These are phyloP conservation scores for Poecilobothrus nobilitatus DNA, from an alignment of 2,888 invertebrate species.

Conservation along the genomic window DNA sequence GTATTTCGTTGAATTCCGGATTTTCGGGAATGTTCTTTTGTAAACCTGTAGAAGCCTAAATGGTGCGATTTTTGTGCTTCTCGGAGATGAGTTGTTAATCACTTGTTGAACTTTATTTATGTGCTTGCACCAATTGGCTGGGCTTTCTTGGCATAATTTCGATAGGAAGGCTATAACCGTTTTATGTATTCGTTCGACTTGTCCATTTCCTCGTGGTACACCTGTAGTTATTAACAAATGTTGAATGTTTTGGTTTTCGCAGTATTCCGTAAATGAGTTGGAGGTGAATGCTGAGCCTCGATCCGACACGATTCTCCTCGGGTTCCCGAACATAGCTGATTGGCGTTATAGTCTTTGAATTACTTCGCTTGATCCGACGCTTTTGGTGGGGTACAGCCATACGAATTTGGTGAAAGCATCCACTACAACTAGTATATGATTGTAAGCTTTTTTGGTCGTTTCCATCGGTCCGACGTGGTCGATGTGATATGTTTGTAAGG, in stretches of 20 bases:
- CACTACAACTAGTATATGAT: conserved; percentile 18
- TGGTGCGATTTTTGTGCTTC: too few species aligned
- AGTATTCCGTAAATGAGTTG: conserved; percentile 30
- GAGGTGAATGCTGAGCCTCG: conserved; percentile 36
- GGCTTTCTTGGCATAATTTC: conserved; percentile 32
- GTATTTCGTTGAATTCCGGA: too few species aligned
- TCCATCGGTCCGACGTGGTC: conserved; percentile 18
- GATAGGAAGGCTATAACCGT: conserved; percentile 31
- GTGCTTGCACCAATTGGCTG: too few species aligned
- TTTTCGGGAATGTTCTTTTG: conserved; percentile 9
- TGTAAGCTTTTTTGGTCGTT: conserved; percentile 18
- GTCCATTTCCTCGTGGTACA: conserved; percentile 35
- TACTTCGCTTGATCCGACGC: too few species aligned
- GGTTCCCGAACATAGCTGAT: too few species aligned
- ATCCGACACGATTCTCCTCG: conserved; percentile 26
- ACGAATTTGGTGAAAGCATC: conserved; percentile 18
- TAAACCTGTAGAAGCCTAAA: too few species aligned
- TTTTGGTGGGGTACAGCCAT: conserved; percentile 12
- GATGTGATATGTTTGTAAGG: conserved; percentile 18
- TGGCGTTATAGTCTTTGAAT: too few species aligned
- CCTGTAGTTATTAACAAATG: conserved; percentile 31
- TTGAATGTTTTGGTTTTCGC: conserved; percentile 26
- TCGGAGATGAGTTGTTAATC: conserved; percentile 27
- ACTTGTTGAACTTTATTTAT: too few species aligned
- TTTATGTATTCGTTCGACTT: conserved; percentile 32